Percentiles rank a stretch among this genome's conserved stretches.
Evolutionary conservation across 2,888 invertebrate genomes (phyloP).

Genomic region (Pseudococcus longispinus): DNA sequence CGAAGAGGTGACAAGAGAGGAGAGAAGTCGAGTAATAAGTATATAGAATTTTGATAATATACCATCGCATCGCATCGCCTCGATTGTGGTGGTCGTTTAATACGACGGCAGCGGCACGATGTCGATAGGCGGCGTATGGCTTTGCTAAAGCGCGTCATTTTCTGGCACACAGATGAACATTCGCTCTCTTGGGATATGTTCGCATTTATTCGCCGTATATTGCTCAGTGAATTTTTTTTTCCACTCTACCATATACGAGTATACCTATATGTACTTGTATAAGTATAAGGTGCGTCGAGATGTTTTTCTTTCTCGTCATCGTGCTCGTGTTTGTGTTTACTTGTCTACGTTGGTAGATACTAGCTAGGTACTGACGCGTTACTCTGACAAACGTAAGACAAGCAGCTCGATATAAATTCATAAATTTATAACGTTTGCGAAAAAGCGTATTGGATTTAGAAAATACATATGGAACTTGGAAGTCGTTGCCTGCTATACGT

Average conservation of each 20-base stretch:
- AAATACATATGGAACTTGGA: background rate
- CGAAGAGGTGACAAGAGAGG: background rate
- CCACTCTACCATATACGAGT: background rate
- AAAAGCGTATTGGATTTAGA: background rate
- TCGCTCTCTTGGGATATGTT: conserved; percentile 7
- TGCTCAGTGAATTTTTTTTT: background rate
- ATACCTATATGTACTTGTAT: background rate
- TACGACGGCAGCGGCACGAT: background rate
- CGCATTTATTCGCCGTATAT: conserved; percentile 22
- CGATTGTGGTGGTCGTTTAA: conserved; percentile 8
- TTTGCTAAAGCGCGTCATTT: conserved; percentile 9
- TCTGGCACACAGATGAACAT: conserved; percentile 18
- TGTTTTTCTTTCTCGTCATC: background rate
- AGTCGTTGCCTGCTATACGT: background rate
- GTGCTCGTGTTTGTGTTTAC: background rate
- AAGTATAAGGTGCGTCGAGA: background rate
- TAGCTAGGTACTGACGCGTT: background rate
- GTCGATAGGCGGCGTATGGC: background rate
- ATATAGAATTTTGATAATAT: conserved; percentile 22
- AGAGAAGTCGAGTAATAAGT: background rate
- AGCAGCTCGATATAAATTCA: conserved; percentile 13
- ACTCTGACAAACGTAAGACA: background rate
- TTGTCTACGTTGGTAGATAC: background rate
- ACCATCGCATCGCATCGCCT: background rate
- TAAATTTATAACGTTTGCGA: conserved; percentile 1